Evolutionary conservation across 2,113 vertebrate species (phyloP).

Genomic region (Hippoglossus stenolepis): DNA sequence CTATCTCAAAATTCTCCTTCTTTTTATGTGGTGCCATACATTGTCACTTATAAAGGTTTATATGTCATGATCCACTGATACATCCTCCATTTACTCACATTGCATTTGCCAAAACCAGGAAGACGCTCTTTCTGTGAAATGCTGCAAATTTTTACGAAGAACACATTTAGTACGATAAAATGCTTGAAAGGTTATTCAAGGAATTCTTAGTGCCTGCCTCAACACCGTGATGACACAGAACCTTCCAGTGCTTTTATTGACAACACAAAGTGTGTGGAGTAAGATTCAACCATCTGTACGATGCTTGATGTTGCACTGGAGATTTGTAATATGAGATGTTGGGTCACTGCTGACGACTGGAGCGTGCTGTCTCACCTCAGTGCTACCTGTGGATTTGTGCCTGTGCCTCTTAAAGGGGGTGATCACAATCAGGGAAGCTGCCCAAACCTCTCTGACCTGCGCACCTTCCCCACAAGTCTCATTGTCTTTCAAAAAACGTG

Average conservation of each 20-base stretch:
- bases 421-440: conserved; percentile 58
- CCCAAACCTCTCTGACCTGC: conserved; percentile 30
- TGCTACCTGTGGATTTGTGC: conserved; percentile 68
- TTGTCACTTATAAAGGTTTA: conserved; percentile 7
- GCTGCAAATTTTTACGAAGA: conserved; percentile 52
- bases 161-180: background rate
- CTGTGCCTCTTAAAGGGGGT: conserved; percentile 54
- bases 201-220: conserved; percentile 57
- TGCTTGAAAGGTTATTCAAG: background rate
- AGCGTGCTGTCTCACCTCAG: conserved; percentile 28
- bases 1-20: conserved; percentile 5
- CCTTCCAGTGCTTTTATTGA: conserved; percentile 45
- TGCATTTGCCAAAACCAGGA: conserved; percentile 32
- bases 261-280: background rate
- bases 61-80: background rate
- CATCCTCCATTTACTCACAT: conserved; percentile 1
- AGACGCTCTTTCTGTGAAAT: conserved; percentile 38
- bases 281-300: background rate
- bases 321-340: background rate
- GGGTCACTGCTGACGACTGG: conserved; percentile 7
- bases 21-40: conserved; percentile 42
- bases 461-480: conserved; percentile 23
- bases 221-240: conserved; percentile 28
- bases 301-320: background rate
- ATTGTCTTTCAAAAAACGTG: background rate